Percentiles rank a stretch among this genome's conserved stretches.
phyloP scores from a whole-genome alignment of 2,888 invertebrate genomes.

The Phyllotreta striolata region DNA sequence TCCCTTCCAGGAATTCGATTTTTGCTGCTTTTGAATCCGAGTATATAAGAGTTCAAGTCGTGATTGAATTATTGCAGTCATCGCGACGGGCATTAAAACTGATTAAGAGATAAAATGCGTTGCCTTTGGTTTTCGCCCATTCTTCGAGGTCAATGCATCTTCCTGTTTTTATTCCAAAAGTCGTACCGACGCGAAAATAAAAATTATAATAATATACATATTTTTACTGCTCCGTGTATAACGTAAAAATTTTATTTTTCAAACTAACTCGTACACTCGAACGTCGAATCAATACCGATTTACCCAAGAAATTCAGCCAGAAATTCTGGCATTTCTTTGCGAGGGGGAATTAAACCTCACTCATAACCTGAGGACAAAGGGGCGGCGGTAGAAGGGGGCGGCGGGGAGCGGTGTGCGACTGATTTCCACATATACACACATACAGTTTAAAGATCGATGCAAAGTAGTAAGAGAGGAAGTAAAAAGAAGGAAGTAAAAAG shows the following conservation, averaged over 20 bases:
- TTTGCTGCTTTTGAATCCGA: constrained; percentile 54
- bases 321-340: constrained; percentile 37
- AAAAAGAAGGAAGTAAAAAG: constrained; percentile 45
- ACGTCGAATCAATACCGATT: constrained; percentile 34
- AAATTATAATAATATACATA: too few relatives aligned
- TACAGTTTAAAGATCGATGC: constrained; percentile 63
- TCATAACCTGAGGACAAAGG: constrained; percentile 45
- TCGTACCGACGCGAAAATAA: too few relatives aligned
- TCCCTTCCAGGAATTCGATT: constrained; percentile 60
- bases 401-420: constrained; percentile 44
- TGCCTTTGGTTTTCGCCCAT: not conserved
- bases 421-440: constrained; percentile 51
- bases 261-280: constrained; percentile 7
- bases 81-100: constrained; percentile 40
- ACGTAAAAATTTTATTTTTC: too few relatives aligned
- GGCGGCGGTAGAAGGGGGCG: constrained; percentile 25
- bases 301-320: constrained; percentile 32
- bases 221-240: too few relatives aligned
- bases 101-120: constrained; percentile 28
- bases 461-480: constrained; percentile 57
- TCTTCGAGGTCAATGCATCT: too few relatives aligned
- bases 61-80: constrained; percentile 62
- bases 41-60: constrained; percentile 57
- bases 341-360: constrained; percentile 38
- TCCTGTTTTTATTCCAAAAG: too few relatives aligned